phyloP scores from a whole-genome alignment of 2,888 invertebrate genomes.

The Nomada flava region DNA sequence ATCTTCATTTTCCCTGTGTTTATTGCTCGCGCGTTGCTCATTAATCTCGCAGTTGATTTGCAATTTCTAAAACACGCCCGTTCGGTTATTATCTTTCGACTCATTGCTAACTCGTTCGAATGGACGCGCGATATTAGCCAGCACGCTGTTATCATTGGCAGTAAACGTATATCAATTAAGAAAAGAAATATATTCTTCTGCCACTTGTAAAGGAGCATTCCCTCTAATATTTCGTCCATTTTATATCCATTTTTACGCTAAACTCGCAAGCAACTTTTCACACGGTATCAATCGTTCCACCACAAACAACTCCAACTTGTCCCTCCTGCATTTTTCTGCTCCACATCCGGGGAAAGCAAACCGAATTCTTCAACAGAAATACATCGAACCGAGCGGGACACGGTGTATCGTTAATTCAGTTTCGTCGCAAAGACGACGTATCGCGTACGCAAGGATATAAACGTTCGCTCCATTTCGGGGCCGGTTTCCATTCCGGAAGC shows the following conservation, averaged over 20 bases:
- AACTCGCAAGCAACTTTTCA: too few species aligned
- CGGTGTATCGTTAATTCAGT: slow-evolving; percentile 15
- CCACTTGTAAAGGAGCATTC: too few species aligned
- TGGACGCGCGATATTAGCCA: neutral
- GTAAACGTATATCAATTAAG: too few species aligned
- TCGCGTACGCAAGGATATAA: neutral
- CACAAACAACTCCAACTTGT: too few species aligned
- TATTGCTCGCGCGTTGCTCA: slow-evolving; percentile 6
- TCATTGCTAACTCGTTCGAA: slow-evolving; percentile 1
- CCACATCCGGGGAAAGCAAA: too few species aligned
- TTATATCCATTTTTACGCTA: too few species aligned
- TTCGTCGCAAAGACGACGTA: neutral
- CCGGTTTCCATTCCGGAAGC: neutral
- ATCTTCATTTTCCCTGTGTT: neutral
- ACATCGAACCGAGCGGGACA: neutral
- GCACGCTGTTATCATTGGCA: too few species aligned
- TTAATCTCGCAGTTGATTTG: neutral
- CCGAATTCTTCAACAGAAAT: too few species aligned
- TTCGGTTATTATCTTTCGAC: neutral
- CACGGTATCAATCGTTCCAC: too few species aligned
- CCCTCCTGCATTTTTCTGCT: too few species aligned
- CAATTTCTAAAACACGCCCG: neutral
- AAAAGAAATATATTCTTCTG: too few species aligned
- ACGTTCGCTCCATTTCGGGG: slow-evolving; percentile 1
- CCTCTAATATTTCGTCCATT: too few species aligned